Evolutionary conservation across 1,140 invertebrate genomes (phyloP).

Genomic region (Galendromus occidentalis): DNA sequence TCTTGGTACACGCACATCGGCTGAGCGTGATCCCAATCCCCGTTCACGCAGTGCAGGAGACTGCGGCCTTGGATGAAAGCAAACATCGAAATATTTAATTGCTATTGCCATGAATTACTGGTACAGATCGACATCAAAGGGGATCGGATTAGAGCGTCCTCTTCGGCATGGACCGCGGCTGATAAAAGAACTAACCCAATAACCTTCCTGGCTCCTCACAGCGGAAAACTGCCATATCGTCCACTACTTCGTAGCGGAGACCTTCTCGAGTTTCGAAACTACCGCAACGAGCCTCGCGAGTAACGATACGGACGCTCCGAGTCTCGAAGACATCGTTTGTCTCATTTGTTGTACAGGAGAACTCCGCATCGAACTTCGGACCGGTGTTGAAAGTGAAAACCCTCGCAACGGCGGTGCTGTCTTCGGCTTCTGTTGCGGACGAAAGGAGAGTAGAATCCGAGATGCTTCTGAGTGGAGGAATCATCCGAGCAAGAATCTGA

Average conservation of each 20-base stretch:
- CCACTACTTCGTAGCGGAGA: background rate
- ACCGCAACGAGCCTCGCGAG: background rate
- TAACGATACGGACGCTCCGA: background rate
- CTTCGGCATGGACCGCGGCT: too few species aligned
- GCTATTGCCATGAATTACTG: too few species aligned
- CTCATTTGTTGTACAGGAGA: background rate
- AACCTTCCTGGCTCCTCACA: background rate
- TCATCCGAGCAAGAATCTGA: background rate
- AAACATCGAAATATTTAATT: too few species aligned
- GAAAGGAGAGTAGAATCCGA: background rate
- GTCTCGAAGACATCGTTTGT: background rate
- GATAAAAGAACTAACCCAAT: background rate
- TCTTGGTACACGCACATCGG: background rate
- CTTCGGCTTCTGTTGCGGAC: background rate
- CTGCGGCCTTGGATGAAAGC: background rate
- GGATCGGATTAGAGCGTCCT: too few species aligned
- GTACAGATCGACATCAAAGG: too few species aligned
- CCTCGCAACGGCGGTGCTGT: background rate
- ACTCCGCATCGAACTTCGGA: background rate
- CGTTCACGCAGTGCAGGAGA: background rate
- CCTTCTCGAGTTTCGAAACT: background rate
- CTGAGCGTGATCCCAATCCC: background rate
- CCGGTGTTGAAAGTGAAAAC: background rate
- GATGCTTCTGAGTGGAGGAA: background rate
- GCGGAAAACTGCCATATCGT: background rate